A percentile compares a stretch with the other conserved stretches of the same genome.
These are phyloP conservation scores for Semicossyphus pulcher DNA, from an alignment of 2,113 vertebrate species.

Conservation along the genomic window DNA sequence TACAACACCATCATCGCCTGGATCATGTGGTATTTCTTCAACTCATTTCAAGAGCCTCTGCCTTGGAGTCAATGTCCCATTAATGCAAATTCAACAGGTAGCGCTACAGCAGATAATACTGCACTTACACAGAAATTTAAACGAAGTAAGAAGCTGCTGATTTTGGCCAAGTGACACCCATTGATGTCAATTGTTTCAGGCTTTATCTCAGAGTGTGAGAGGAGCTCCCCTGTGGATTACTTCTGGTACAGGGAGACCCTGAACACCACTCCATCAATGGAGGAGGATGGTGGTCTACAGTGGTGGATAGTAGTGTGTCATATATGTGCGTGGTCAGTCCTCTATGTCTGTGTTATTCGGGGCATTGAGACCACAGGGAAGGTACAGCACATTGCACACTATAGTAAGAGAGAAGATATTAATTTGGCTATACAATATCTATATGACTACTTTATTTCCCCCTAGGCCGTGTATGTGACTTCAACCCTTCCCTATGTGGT, in stretches of 20 bases:
- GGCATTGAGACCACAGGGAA: constrained; percentile 98
- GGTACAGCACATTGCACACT: constrained; percentile 66
- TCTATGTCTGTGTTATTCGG: constrained; percentile 91
- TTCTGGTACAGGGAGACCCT: constrained; percentile 97
- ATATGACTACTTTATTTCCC: neutral
- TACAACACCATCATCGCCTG: constrained; percentile 95
- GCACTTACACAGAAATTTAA: too few species aligned
- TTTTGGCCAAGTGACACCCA: neutral
- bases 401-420: neutral
- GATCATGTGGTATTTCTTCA: constrained; percentile 82
- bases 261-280: constrained; percentile 87
- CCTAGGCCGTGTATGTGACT: constrained; percentile 94
- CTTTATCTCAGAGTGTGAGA: constrained; percentile 84
- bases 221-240: constrained; percentile 92
- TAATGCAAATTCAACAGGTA: constrained; percentile 86
- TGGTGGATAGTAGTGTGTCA: constrained; percentile 93
- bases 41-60: constrained; percentile 83
- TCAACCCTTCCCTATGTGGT: constrained; percentile 95
- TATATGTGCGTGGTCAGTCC: constrained; percentile 88
- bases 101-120: too few species aligned
- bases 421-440: neutral
- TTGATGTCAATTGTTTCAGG: constrained; percentile 69
- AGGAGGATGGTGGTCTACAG: constrained; percentile 86
- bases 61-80: constrained; percentile 91
- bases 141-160: neutral